Evolutionary conservation across 2,113 vertebrate species (phyloP), one percentile per base, ranked within the genome.

Genomic region (Oncorhynchus tshawytscha): DNA sequence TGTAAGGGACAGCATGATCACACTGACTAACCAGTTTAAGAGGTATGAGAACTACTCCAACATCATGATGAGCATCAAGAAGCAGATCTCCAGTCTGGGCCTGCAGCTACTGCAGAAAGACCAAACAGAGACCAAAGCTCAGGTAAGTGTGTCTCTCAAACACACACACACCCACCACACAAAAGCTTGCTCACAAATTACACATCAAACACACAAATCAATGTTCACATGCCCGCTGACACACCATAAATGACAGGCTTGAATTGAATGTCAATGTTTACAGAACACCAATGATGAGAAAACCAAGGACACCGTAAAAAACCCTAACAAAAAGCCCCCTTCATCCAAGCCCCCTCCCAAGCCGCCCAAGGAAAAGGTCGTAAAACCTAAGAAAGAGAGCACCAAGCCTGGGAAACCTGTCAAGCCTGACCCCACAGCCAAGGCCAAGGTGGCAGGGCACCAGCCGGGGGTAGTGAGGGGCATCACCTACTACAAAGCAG

Each of bases 71-170:
- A 93, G 96, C 93, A 96, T 99, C 85, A 96, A 96, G 94, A 99
- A 98, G 85, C 96, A 98, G 82, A 96, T 99, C 86, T 95, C 96
- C 83, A 95, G 92, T 81, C 92, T 99, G 85, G 95, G 96, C 74
- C 94, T 96, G 67, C 97, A 97, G 92, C 92, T 99, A 84, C 93
- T 99, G 27, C 97, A 99, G 93, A 98, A 97, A 80, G 97, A 97
- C 0, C 89, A 93, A 0, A n/a, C 91, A 0, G 93, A 93, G 8
- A 94, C 75, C 90, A 96, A 94, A 85, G 93, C 89, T 2, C 96
- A 98, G 96, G 96, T 97, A 79, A 54, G 20, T 2, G 24, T 16
- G 24, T 69, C 71, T 67, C 49, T 15, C 60, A 65, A 49, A 74
- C 25, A 72, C 48, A 60, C 20, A 54, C 74, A 71, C 65, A 29